Evolutionary conservation across 2,888 invertebrate species (phyloP), one percentile per base, ranked within the genome.

Genomic region (Synanthedon vespiformis): DNA sequence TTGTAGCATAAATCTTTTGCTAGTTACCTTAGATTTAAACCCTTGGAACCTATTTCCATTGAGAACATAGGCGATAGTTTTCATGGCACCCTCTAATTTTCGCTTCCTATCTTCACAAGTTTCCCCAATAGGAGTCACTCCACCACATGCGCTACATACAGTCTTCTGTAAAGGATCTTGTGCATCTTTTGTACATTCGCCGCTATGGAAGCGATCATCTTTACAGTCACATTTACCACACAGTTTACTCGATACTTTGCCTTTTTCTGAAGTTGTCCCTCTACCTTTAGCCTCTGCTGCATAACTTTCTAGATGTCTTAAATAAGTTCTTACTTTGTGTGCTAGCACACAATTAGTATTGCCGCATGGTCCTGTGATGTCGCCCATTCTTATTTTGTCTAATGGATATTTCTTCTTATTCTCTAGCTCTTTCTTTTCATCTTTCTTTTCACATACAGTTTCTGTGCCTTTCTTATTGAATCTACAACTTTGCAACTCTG

Each of bases 281-380:
- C 65, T 67, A 49, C 62, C 65, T 18, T 64, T 67, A 49, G 63
- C 65, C 61, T 68, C 65, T 27, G 51, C 53, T 59, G 68, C 60
- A 53, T 87, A 87, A 6, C 68, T 63, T 2, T 82, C 78, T 49
- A 86, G 58, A 54, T 75, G 74, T 60, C 87, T 72, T 50, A 87
- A 76, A 54, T 86, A 87, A 11, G 61, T 72, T 61, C 64, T 81
- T 2, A 87, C 78, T 68, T 80, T 87, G 60, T 84, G 84, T 41
- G 86, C 85, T 57, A 87, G 63, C 41, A 72, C 62, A 61, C 87
- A 87, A 52, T 80, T 85, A 27, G 70, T 53, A 61, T 87, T 87
- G 49, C 87, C 87, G 63, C 87, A 87, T 2, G 87, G 86, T 4
- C 87, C 87, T 48, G 64, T 70, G 40, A 87, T 87, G 57, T 87